Evolutionary conservation across 2,888 invertebrate genomes (phyloP), one percentile per base, ranked within the genome.

Genomic region (Ganaspis brasiliensis): DNA sequence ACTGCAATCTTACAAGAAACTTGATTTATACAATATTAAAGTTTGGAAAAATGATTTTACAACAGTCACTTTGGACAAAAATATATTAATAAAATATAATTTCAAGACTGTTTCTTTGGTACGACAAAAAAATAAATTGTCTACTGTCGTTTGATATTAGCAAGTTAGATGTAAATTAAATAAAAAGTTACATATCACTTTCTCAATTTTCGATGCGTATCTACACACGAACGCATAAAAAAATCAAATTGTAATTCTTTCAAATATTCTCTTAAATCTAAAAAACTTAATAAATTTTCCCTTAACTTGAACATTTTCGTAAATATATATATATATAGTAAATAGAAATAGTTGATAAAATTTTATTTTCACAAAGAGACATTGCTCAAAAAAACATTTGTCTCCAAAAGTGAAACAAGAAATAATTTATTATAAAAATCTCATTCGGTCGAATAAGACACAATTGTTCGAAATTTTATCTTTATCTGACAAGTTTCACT

Each of bases 41-140:
- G 40, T n/a, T 67, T 40, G 19, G 21, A 63, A 40, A 67, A 45
- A 45, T 45, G n/a, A 67, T 45, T 59, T 59, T 5, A 40, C 45
- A 21, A 45, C 12, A 45, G 21, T 40, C 40, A 45, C 37, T 67
- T 67, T 8, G 21, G 14, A 45, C 24, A 40, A 67, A 63, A 40
- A 67, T 67, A 67, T 67, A 67, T 45, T 40, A 24, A 24, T 45
- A 2, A 40, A 67, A 45, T 45, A 67, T 63, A 37, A 63, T 14
- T 63, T 63, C 37, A 67, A 45, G 19, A 8, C 26, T 35, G 67
- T 45, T 45, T 67, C 67, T 67, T 67, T 67, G 67, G 67, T 6
- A 24, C 45, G 24, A 45, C 67, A 45, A 45, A 24, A 63, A 37
- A 63, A 24, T 45, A 37, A 63, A 24, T 45, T n/a, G 14, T 45